A percentile compares a stretch with the other conserved stretches of the same genome.
Conservation (phyloP, 64 coral and sea anemone species). For the Pachyseris speciosa region DNA sequence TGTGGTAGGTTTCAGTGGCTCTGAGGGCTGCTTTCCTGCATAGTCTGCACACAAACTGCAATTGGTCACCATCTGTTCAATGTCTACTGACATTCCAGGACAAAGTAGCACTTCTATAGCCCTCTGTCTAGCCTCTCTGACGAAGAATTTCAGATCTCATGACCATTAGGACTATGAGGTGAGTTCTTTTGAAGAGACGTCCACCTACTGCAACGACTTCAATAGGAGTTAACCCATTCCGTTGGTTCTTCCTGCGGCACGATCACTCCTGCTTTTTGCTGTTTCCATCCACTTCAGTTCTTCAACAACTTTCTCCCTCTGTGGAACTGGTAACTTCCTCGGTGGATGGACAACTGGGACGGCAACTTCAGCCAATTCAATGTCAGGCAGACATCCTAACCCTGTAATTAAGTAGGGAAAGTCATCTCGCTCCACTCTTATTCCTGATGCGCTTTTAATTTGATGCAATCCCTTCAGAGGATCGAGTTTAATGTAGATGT, state of each 20-base stretch:
- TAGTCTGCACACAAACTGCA: neutral
- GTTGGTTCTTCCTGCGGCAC: slow-evolving; percentile 28
- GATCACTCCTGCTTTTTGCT: neutral
- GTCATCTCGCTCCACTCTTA: neutral
- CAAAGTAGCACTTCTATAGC: slow-evolving; percentile 25
- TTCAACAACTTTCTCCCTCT: slow-evolving; percentile 25
- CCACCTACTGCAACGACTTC: slow-evolving; percentile 42
- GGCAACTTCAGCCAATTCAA: neutral
- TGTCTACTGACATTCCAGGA: slow-evolving; percentile 23
- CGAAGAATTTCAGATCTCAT: slow-evolving; percentile 32
- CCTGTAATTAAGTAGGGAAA: neutral
- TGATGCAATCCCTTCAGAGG: slow-evolving; percentile 41
- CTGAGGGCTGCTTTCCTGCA: neutral
- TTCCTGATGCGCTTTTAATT: neutral
- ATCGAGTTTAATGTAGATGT: neutral
- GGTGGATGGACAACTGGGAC: slow-evolving; percentile 9
- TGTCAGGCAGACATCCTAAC: neutral
- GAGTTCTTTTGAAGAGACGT: slow-evolving; percentile 30
- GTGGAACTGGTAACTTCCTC: slow-evolving; percentile 13
- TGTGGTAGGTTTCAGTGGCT: neutral
- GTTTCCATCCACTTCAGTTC: slow-evolving; percentile 34
- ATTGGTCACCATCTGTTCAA: slow-evolving; percentile 22
- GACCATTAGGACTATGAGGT: slow-evolving; percentile 26
- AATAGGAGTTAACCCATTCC: slow-evolving; percentile 48
- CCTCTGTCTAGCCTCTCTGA: slow-evolving; percentile 5